Percentiles rank a stretch among this genome's conserved stretches.
phyloP scores from a whole-genome alignment of 2,888 invertebrate species.

The Drosophila suboccidentalis region DNA sequence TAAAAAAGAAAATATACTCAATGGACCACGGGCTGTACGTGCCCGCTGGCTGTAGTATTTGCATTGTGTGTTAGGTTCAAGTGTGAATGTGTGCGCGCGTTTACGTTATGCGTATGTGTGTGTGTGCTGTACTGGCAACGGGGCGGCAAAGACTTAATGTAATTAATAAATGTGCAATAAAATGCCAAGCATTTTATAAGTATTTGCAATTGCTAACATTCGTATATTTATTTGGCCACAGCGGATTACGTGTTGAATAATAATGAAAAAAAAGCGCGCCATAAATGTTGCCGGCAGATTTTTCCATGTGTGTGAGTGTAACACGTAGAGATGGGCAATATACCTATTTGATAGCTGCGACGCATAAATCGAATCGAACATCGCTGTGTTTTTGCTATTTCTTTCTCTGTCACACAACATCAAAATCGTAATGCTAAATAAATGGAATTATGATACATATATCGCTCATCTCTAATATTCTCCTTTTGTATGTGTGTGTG shows the following conservation, averaged over 20 bases:
- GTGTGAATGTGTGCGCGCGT: conserved; percentile 15
- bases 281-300: conserved; percentile 68
- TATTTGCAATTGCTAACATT: not conserved
- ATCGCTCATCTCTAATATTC: conserved; percentile 18
- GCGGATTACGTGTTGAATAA: conserved; percentile 44
- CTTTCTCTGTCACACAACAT: not conserved
- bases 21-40: conserved; percentile 29
- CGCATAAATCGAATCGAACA: conserved; percentile 6
- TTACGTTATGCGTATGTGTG: conserved; percentile 15
- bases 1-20: conserved; percentile 75
- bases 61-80: conserved; percentile 35
- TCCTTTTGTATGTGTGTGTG: not conserved
- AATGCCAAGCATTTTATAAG: not conserved
- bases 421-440: too few species aligned
- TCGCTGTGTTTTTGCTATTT: too few species aligned
- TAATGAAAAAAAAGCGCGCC: conserved; percentile 61
- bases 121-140: conserved; percentile 44
- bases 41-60: conserved; percentile 41
- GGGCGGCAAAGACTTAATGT: conserved; percentile 6
- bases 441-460: not conserved
- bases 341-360: conserved; percentile 12
- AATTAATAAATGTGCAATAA: conserved; percentile 13
- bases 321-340: conserved; percentile 38
- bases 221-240: conserved; percentile 22
- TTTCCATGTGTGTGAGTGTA: conserved; percentile 8